Evolutionary conservation across 1,140 invertebrate genomes (phyloP).

Genomic region (Atta texana): DNA sequence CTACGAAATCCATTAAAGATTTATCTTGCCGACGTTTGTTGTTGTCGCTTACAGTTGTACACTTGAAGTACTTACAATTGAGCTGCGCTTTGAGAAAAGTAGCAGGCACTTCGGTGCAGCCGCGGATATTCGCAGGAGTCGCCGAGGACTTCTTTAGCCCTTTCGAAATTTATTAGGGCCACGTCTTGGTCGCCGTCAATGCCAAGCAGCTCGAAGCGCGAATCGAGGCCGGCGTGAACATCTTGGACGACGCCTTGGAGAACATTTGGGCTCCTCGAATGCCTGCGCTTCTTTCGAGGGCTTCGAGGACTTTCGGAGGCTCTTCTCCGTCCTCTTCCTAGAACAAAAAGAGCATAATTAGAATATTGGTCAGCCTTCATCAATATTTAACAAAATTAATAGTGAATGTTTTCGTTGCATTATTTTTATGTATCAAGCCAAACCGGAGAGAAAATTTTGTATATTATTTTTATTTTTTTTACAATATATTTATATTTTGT

Average conservation of each 20-base stretch:
- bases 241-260: slow-evolving; percentile 73
- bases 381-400: neutral
- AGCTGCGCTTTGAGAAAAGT: slow-evolving; percentile 82
- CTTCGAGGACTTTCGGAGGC: slow-evolving; percentile 81
- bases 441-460: neutral
- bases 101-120: slow-evolving; percentile 84
- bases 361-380: neutral
- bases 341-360: slow-evolving; percentile 15
- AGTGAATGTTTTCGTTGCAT: neutral
- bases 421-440: neutral
- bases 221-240: slow-evolving; percentile 77
- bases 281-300: slow-evolving; percentile 79
- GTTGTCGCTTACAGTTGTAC: neutral
- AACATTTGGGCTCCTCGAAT: slow-evolving; percentile 80
- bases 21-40: neutral
- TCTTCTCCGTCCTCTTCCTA: slow-evolving; percentile 80
- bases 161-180: slow-evolving; percentile 82
- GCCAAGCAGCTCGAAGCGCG: slow-evolving; percentile 80
- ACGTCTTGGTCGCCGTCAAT: slow-evolving; percentile 82
- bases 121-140: slow-evolving; percentile 81
- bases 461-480: neutral
- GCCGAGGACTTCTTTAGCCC: slow-evolving; percentile 77
- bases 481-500: neutral
- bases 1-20: neutral
- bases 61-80: slow-evolving; percentile 80